These are phyloP conservation scores for Carduelis carduelis DNA, from an alignment of 2,797 vertebrate species.

Conservation along the genomic window DNA sequence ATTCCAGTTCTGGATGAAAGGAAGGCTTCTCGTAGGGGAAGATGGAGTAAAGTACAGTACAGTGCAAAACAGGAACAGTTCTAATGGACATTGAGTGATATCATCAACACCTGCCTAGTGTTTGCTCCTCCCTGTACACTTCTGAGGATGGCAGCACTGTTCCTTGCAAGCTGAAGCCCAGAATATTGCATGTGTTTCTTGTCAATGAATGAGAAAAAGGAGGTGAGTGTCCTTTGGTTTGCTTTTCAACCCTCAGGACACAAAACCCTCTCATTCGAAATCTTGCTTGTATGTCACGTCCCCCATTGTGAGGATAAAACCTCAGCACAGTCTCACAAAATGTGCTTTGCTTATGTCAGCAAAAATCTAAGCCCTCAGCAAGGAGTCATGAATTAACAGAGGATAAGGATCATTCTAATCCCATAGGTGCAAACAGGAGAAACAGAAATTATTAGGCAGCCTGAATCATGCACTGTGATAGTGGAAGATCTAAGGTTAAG, in stretches of 20 bases:
- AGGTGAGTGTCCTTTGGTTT: not conserved
- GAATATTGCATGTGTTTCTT: not conserved
- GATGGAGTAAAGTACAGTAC: not conserved
- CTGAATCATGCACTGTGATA: not conserved
- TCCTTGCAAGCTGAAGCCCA: not conserved
- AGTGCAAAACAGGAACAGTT: not conserved
- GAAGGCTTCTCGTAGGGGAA: not conserved
- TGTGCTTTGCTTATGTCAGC: not conserved
- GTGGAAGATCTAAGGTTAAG: not conserved
- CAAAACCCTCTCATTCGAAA: not conserved
- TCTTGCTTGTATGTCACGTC: not conserved
- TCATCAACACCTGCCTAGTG: not conserved
- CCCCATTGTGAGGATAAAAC: slow-evolving; percentile 9
- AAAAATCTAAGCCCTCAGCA: slow-evolving; percentile 12
- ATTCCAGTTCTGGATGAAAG: not conserved
- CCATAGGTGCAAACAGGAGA: slow-evolving; percentile 30
- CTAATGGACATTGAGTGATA: not conserved
- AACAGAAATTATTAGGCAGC: slow-evolving; percentile 4
- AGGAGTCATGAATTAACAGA: not conserved
- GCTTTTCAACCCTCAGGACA: not conserved
- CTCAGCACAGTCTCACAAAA: not conserved
- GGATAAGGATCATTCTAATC: slow-evolving; percentile 5
- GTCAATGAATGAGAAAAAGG: not conserved
- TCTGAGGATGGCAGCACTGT: not conserved
- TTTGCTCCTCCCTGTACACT: not conserved